Conservation (phyloP, 1,140 invertebrate species). For the Mamestra configurata region DNA sequence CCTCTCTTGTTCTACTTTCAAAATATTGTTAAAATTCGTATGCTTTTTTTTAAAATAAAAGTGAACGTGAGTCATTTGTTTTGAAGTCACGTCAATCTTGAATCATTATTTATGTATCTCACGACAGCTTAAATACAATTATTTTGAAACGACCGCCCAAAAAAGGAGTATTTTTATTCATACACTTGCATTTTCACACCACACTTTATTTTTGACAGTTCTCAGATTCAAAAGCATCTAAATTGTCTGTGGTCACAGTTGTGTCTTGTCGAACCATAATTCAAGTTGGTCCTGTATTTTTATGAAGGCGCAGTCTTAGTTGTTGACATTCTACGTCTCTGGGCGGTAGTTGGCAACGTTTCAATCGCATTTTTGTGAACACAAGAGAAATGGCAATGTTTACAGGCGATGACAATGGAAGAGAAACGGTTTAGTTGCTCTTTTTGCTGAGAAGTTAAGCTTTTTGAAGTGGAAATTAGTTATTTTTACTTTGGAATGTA, state of each 20-base stretch:
- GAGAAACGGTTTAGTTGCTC: slow-evolving; percentile 1
- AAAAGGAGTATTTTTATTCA: too few species aligned
- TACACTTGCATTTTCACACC: too few species aligned
- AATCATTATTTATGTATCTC: too few species aligned
- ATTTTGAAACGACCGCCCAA: too few species aligned
- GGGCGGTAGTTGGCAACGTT: slow-evolving; percentile 30
- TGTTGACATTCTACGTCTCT: slow-evolving; percentile 1
- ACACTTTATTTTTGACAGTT: not conserved
- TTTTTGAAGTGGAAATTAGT: slow-evolving; percentile 15
- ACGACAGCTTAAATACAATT: too few species aligned
- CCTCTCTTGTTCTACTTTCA: too few species aligned
- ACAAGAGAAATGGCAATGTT: slow-evolving; percentile 40
- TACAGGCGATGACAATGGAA: slow-evolving; percentile 41
- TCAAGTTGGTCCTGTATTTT: slow-evolving; percentile 9
- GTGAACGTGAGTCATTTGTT: too few species aligned
- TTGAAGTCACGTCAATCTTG: too few species aligned
- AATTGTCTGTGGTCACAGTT: not conserved
- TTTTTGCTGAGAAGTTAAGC: not conserved
- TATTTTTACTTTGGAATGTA: not conserved
- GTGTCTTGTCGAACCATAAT: not conserved
- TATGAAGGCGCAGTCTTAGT: slow-evolving; percentile 8
- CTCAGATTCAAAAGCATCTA: not conserved
- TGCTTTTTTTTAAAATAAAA: too few species aligned
- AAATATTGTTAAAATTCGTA: too few species aligned
- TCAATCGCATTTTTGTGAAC: slow-evolving; percentile 46